A percentile compares a stretch with the other conserved stretches of the same genome.
Evolutionary conservation across 2,888 invertebrate genomes (phyloP).

Genomic region (Gastracanthus pulcherrimus): DNA sequence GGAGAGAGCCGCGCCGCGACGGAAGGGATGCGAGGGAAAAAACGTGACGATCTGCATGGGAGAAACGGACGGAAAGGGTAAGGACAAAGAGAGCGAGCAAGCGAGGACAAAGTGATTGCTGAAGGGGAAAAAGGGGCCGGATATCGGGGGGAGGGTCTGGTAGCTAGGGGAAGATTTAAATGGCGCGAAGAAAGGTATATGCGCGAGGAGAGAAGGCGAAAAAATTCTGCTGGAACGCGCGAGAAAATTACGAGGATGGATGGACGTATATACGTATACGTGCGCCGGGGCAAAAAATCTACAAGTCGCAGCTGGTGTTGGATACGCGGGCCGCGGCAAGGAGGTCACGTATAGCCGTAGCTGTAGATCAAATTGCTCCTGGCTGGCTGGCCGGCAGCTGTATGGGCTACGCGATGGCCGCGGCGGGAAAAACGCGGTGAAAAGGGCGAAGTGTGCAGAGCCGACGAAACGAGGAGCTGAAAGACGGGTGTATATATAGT

Average conservation of each 20-base stretch:
- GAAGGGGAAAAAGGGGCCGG: conserved; percentile 10
- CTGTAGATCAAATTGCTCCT: conserved; percentile 18
- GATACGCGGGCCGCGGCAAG: not conserved
- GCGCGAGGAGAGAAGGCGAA: not conserved
- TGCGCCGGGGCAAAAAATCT: conserved; percentile 10
- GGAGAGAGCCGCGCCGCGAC: too few species aligned
- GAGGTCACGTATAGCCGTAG: conserved; percentile 10
- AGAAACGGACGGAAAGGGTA: conserved; percentile 23
- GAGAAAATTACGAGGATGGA: conserved; percentile 56
- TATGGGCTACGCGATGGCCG: not conserved
- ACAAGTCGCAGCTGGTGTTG: not conserved
- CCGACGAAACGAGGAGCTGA: conserved; percentile 10
- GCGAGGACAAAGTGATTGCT: conserved; percentile 37
- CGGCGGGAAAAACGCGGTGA: not conserved
- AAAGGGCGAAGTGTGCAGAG: not conserved
- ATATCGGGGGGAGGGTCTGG: not conserved
- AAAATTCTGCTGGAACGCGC: too few species aligned
- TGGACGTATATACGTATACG: not conserved
- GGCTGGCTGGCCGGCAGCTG: not conserved
- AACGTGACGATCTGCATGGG: conserved; percentile 27
- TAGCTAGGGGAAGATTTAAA: conserved; percentile 68
- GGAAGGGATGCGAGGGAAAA: conserved; percentile 20
- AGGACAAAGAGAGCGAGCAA: conserved; percentile 7
- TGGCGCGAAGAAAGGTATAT: conserved; percentile 48
- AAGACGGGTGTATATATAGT: too few species aligned